phyloP scores from a whole-genome alignment of 92 coral and sea anemone genomes.

The Epizoanthus ramosus region DNA sequence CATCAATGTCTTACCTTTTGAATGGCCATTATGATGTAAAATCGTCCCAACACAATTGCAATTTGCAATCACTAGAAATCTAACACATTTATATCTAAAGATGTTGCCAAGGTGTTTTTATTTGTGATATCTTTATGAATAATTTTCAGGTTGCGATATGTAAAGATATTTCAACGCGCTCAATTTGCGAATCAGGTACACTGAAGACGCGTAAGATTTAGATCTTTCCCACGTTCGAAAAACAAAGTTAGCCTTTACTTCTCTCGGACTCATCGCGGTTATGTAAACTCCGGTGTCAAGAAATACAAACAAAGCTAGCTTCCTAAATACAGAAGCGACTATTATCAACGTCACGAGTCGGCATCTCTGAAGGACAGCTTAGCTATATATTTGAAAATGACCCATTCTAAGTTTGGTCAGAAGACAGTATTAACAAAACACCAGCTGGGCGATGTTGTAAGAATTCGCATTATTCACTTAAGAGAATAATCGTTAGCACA shows the following conservation, averaged over 20 bases:
- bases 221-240: constrained; percentile 71
- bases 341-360: constrained; percentile 62
- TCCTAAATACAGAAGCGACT: constrained; percentile 58
- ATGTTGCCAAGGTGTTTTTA: constrained; percentile 22
- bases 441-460: constrained; percentile 6
- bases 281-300: constrained; percentile 76
- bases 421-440: constrained; percentile 46
- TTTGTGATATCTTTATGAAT: background rate
- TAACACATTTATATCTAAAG: constrained; percentile 27
- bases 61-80: constrained; percentile 32
- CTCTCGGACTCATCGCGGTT: constrained; percentile 60
- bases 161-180: background rate
- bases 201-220: constrained; percentile 45
- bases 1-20: constrained; percentile 21
- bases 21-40: constrained; percentile 39
- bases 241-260: constrained; percentile 76
- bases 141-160: background rate
- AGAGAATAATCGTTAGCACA: background rate
- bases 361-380: constrained; percentile 65
- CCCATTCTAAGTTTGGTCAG: constrained; percentile 53
- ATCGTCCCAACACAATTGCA: constrained; percentile 31
- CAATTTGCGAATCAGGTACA: background rate
- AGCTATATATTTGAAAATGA: constrained; percentile 72
- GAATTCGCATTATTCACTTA: constrained; percentile 1
- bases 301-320: constrained; percentile 57